These are phyloP conservation scores for Platysternon megacephalum DNA, from an alignment of 2,113 vertebrate genomes.

Conservation along the genomic window DNA sequence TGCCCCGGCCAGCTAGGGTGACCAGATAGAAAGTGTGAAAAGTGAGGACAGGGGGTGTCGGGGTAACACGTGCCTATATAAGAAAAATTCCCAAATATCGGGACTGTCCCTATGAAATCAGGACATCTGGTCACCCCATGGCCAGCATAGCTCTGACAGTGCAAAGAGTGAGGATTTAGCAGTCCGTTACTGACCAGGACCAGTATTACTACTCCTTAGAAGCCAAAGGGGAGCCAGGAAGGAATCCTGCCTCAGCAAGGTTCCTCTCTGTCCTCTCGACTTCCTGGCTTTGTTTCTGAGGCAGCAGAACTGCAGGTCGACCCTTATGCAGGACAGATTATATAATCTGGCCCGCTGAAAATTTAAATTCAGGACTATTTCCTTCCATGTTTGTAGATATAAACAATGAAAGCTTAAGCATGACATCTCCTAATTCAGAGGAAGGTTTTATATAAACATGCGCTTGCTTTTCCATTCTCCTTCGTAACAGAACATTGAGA, in stretches of 20 bases:
- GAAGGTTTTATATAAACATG: background rate
- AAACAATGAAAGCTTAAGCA: constrained; percentile 22
- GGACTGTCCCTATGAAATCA: too few species aligned
- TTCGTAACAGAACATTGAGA: constrained; percentile 43
- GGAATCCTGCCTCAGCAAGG: background rate
- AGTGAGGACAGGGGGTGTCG: too few species aligned
- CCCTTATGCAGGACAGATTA: background rate
- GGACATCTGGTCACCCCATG: too few species aligned
- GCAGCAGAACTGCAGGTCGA: background rate
- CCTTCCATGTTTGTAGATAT: background rate
- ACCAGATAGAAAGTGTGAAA: too few species aligned
- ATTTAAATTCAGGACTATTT: constrained; percentile 30
- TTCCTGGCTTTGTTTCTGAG: background rate
- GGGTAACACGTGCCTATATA: too few species aligned
- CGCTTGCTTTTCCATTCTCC: constrained; percentile 39
- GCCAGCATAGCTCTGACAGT: background rate
- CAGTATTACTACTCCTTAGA: background rate
- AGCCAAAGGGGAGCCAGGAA: background rate
- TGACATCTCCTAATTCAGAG: background rate
- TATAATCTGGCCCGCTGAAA: background rate
- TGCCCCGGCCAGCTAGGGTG: background rate
- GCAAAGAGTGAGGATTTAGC: background rate
- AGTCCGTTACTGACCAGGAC: background rate
- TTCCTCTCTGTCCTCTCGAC: background rate
- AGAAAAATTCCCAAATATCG: too few species aligned